Conservation (phyloP, 2,797 vertebrate species). For the Sandelia bainsii region DNA sequence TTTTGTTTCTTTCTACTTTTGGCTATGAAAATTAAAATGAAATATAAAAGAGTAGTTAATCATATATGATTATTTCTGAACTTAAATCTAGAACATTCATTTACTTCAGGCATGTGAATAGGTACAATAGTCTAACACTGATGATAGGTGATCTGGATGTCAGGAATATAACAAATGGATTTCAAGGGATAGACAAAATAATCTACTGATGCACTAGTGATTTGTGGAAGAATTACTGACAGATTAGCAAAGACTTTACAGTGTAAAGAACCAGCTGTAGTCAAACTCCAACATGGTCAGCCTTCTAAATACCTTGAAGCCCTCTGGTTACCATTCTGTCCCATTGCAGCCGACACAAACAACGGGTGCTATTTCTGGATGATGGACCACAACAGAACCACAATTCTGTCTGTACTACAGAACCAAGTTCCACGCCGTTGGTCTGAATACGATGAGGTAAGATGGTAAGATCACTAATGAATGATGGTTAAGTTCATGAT, state of each 20-base stretch:
- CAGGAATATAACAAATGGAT: slow-evolving; percentile 33
- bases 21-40: neutral
- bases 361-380: slow-evolving; percentile 57
- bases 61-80: neutral
- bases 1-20: neutral
- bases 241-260: slow-evolving; percentile 51
- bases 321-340: slow-evolving; percentile 31
- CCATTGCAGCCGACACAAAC: slow-evolving; percentile 39
- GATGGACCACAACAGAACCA: slow-evolving; percentile 53
- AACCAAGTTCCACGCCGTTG: slow-evolving; percentile 19
- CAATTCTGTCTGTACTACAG: slow-evolving; percentile 47
- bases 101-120: slow-evolving; percentile 27
- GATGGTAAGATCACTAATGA: slow-evolving; percentile 10
- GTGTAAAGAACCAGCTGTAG: slow-evolving; percentile 26
- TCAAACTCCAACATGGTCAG: slow-evolving; percentile 42
- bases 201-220: slow-evolving; percentile 45
- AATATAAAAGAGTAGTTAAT: neutral
- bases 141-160: slow-evolving; percentile 21
- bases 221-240: slow-evolving; percentile 54
- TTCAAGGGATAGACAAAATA: slow-evolving; percentile 39
- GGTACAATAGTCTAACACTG: slow-evolving; percentile 13
- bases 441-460: slow-evolving; percentile 28
- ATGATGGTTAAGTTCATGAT: neutral
- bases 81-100: neutral
- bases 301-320: slow-evolving; percentile 53